A percentile compares a stretch with the other conserved stretches of the same genome.
Conservation (phyloP, 2,113 vertebrate species). For the Paradisaea rubra region DNA sequence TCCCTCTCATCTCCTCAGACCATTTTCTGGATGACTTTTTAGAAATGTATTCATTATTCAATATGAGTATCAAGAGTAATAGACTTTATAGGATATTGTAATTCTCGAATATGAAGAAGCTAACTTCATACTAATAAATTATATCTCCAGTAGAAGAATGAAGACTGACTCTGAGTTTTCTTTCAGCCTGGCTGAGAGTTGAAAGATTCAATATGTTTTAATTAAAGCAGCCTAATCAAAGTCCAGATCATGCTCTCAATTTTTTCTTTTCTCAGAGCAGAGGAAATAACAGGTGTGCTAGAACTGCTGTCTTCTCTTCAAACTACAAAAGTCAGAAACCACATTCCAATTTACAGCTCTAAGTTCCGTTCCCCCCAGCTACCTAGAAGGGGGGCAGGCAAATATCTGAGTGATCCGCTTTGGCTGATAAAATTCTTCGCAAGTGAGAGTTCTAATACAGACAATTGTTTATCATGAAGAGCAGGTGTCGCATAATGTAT, state of each 20-base stretch:
- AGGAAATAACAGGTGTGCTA: neutral
- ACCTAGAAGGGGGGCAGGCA: neutral
- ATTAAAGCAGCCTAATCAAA: constrained; percentile 3
- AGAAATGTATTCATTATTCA: neutral
- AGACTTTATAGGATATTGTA: neutral
- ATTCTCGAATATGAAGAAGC: neutral
- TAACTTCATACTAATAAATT: neutral
- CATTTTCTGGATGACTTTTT: neutral
- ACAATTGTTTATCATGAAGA: neutral
- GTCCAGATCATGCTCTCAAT: neutral
- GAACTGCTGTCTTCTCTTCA: neutral
- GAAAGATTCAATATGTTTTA: neutral
- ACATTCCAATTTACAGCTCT: neutral
- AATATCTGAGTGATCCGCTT: neutral
- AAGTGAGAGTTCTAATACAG: neutral
- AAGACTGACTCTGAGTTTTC: neutral
- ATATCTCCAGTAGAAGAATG: neutral
- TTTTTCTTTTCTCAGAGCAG: neutral
- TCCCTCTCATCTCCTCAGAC: neutral
- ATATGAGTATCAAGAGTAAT: neutral
- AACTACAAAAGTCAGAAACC: neutral
- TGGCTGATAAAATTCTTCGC: neutral
- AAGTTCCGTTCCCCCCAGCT: neutral
- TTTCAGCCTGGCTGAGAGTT: neutral
- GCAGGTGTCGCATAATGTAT: too few relatives aligned